Evolutionary conservation across 2,113 vertebrate genomes (phyloP), one percentile per base, ranked within the genome.

Genomic region (Chitala chitala): DNA sequence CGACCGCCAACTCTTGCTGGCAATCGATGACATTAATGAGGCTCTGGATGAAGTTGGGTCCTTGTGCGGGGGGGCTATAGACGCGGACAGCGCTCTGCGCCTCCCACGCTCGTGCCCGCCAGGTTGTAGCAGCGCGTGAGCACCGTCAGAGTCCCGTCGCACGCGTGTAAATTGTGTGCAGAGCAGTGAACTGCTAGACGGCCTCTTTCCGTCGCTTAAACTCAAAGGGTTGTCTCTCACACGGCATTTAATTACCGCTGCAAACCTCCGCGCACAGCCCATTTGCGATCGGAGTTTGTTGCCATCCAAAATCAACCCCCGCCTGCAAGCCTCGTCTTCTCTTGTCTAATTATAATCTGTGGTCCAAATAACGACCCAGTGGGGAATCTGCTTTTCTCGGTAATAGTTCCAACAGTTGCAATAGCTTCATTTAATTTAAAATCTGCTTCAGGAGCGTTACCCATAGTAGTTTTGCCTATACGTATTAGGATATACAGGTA

Each of bases 211-310:
- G 8, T 46, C 64, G 3, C 51, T 5, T 4, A 4, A 20, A 3
- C 8, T 22, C n/a, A 66, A 40, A 66, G 29, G 44, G 64, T 36
- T 63, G 81, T 80, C 78, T 81, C 80, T 83, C 83, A 79, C 82
- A 82, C 86, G 86, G 87, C 86, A 88, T 89, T 89, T 89, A 87
- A 90, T 91, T 91, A 87, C 85, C 82, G 84, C 86, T 89, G 88
- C 89, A 86, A 89, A 87, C 81, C 10, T 31, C 17, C 44, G 64
- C 84, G 84, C 86, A 86, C 80, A 78, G 69, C 70, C 81, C 83
- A 84, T 88, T 78, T 85, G 86, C 89, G 89, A 90, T 88, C 87
- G 86, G 87, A 87, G 86, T 87, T 85, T 85, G 86, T 87, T 83
- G 79, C 83, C 80, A 80, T 86, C 80, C 85, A 83, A 85, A 83